These are phyloP conservation scores for Microcebus lehilahytsara DNA, from an alignment of 2,113 vertebrate genomes.

Conservation along the genomic window DNA sequence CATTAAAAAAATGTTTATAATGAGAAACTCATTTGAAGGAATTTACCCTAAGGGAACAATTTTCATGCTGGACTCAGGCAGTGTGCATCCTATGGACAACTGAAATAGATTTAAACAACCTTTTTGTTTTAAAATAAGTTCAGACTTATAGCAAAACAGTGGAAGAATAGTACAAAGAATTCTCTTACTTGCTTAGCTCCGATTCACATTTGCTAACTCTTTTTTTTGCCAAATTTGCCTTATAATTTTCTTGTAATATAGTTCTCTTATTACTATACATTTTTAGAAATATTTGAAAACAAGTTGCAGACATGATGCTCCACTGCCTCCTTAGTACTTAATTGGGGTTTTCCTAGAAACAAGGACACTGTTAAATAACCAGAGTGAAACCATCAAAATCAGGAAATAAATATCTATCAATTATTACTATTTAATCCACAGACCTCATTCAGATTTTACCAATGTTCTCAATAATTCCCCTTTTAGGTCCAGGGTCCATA, in stretches of 20 bases:
- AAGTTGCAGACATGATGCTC: neutral
- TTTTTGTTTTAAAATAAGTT: slow-evolving; percentile 11
- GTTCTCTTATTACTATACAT: neutral
- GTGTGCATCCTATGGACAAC: too few species aligned
- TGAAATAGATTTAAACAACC: neutral
- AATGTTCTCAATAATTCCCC: neutral
- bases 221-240: neutral
- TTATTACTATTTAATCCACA: neutral
- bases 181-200: neutral
- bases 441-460: neutral
- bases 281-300: slow-evolving; percentile 25
- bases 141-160: neutral
- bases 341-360: neutral
- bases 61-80: too few species aligned
- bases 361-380: neutral
- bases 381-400: neutral
- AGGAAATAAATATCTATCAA: neutral
- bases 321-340: neutral
- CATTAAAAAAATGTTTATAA: too few species aligned
- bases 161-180: neutral
- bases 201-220: neutral
- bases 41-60: too few species aligned
- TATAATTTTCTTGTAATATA: neutral
- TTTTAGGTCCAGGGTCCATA: neutral
- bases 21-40: too few species aligned